Percentiles rank a stretch among this genome's conserved stretches.
These are phyloP conservation scores for Eilema depressum DNA, from an alignment of 2,888 invertebrate genomes.

Conservation along the genomic window DNA sequence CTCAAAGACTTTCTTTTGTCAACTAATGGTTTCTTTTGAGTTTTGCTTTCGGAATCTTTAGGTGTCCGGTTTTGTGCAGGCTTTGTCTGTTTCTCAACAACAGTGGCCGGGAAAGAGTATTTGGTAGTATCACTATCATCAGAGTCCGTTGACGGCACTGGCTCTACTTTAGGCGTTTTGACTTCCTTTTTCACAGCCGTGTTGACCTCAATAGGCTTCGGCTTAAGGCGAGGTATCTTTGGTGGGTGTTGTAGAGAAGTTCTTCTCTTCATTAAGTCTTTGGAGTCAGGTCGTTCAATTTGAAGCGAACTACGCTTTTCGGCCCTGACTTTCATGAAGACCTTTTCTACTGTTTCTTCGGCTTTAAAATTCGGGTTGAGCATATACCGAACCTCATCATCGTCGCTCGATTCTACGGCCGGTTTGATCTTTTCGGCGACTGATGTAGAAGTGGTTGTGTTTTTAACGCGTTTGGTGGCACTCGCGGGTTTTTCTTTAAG, in stretches of 20 bases:
- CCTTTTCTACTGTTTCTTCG: conserved; percentile 64
- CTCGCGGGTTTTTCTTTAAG: conserved; percentile 60
- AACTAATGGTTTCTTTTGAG: conserved; percentile 60
- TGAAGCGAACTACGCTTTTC: conserved; percentile 77
- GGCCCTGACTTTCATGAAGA: conserved; percentile 75
- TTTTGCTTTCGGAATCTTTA: conserved; percentile 52
- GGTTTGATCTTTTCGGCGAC: conserved; percentile 49
- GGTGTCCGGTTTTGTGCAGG: conserved; percentile 42
- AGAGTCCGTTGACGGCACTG: conserved; percentile 70
- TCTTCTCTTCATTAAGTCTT: conserved; percentile 73
- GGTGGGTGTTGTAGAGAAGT: conserved; percentile 77
- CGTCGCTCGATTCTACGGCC: conserved; percentile 68
- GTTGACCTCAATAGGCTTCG: conserved; percentile 65
- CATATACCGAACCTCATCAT: conserved; percentile 81
- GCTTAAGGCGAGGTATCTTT: conserved; percentile 74
- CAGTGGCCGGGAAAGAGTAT: conserved; percentile 77
- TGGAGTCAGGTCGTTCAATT: conserved; percentile 77
- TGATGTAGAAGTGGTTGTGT: conserved; percentile 42
- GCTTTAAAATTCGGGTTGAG: conserved; percentile 75
- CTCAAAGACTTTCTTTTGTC: conserved; percentile 73
- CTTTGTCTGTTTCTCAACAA: conserved; percentile 51
- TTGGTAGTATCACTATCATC: conserved; percentile 79
- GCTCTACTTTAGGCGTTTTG: conserved; percentile 58
- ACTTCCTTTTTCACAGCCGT: conserved; percentile 51
- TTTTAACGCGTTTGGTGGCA: conserved; percentile 67